Percentiles rank a stretch among this genome's conserved stretches.
phyloP scores from a whole-genome alignment of 2,888 invertebrate genomes.

The Spilarctia lutea region DNA sequence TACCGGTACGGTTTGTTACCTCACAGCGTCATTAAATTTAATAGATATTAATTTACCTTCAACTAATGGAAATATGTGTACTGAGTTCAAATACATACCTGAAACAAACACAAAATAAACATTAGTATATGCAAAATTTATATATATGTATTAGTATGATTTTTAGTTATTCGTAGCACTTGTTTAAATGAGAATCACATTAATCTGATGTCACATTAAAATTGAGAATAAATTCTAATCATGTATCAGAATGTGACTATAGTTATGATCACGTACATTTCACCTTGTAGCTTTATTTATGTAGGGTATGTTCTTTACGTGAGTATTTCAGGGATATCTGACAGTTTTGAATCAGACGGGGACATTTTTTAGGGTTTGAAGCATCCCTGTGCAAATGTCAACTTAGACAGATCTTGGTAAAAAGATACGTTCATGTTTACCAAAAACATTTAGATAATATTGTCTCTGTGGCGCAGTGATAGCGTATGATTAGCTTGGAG shows the following conservation, averaged over 20 bases:
- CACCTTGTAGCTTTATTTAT: too few species aligned
- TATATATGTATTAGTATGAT: background rate
- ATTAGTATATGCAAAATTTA: slow-evolving; percentile 9
- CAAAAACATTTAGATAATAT: background rate
- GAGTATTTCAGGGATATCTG: background rate
- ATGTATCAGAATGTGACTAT: background rate
- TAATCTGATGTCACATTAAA: background rate
- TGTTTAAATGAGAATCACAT: background rate
- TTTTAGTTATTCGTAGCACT: background rate
- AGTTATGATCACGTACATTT: background rate
- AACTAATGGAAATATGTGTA: background rate
- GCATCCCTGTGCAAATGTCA: background rate
- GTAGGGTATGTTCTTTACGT: too few species aligned
- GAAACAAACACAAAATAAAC: slow-evolving; percentile 52
- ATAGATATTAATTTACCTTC: slow-evolving; percentile 11
- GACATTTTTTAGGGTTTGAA: background rate
- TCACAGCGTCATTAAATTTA: slow-evolving; percentile 17
- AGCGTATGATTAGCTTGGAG: too few species aligned
- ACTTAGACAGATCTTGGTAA: background rate
- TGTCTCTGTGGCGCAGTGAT: too few species aligned
- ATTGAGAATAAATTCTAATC: background rate
- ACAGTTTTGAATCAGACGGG: too few species aligned
- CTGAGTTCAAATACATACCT: slow-evolving; percentile 57
- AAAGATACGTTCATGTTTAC: background rate
- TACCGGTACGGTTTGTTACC: slow-evolving; percentile 26